Percentiles rank a stretch among this genome's conserved stretches.
Evolutionary conservation across 2,888 invertebrate genomes (phyloP).

Genomic region (Heteromyza rotundicornis): DNA sequence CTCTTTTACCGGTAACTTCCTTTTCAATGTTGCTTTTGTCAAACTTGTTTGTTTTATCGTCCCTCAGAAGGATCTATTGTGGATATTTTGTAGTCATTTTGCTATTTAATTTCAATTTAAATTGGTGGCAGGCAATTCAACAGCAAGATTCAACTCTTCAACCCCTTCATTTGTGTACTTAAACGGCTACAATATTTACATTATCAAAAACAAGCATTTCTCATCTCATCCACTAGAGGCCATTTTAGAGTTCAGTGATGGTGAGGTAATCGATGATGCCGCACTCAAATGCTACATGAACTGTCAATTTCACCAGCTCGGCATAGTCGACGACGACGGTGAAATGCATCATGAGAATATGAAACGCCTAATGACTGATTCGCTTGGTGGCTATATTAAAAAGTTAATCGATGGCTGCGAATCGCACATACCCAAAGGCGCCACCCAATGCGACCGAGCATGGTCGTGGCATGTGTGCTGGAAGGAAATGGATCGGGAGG

Average conservation of each 20-base stretch:
- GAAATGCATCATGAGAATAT: conserved; percentile 49
- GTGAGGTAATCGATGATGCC: conserved; percentile 47
- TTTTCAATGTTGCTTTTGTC: background rate
- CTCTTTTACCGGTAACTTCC: no score
- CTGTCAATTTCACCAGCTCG: conserved; percentile 46
- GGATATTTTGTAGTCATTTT: no score
- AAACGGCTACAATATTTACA: no score
- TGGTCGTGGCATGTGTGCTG: conserved; percentile 52
- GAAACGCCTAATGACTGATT: conserved; percentile 37
- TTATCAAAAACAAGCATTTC: no score
- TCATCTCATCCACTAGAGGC: no score
- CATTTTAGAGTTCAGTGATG: conserved; percentile 50
- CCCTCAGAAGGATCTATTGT: background rate
- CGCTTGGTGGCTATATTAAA: conserved; percentile 38
- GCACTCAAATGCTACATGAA: conserved; percentile 53
- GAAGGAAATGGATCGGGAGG: conserved; percentile 49
- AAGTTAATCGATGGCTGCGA: conserved; percentile 46
- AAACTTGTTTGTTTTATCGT: background rate
- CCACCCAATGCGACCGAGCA: conserved; percentile 46
- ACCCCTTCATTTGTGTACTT: no score
- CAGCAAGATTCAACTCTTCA: no score
- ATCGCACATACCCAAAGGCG: conserved; percentile 42
- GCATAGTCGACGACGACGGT: conserved; percentile 46
- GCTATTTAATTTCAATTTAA: no score
- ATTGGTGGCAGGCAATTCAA: no score